phyloP scores from a whole-genome alignment of 2,888 invertebrate species.

The Limnephilus marmoratus region DNA sequence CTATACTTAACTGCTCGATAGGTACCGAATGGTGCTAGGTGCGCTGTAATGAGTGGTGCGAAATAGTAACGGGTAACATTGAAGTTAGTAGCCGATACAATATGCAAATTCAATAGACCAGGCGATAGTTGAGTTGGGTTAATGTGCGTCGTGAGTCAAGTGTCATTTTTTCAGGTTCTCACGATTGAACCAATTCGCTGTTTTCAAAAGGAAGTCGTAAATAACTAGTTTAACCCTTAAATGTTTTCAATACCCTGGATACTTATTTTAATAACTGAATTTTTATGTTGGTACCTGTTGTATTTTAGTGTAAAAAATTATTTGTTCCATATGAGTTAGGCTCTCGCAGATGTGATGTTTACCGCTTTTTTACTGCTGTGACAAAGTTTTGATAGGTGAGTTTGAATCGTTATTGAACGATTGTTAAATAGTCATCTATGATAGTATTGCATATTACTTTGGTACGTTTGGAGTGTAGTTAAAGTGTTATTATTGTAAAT shows the following conservation, averaged over 20 bases:
- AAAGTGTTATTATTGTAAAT: too few species aligned
- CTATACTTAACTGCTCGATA: background rate
- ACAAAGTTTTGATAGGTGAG: too few species aligned
- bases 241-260: background rate
- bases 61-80: background rate
- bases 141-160: conserved; percentile 29
- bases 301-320: too few species aligned
- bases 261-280: too few species aligned
- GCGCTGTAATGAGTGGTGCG: background rate
- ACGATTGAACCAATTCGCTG: background rate
- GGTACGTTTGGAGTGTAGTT: too few species aligned
- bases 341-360: too few species aligned
- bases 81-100: background rate
- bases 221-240: background rate
- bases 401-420: too few species aligned
- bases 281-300: too few species aligned
- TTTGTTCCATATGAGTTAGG: too few species aligned
- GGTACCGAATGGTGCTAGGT: background rate
- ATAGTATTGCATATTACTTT: too few species aligned
- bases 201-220: background rate
- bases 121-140: background rate
- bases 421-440: too few species aligned
- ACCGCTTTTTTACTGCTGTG: too few species aligned
- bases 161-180: conserved; percentile 20
- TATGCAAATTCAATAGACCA: background rate